These are phyloP conservation scores for Drosophila mauritiana DNA, from an alignment of 1,140 invertebrate genomes.

Conservation along the genomic window DNA sequence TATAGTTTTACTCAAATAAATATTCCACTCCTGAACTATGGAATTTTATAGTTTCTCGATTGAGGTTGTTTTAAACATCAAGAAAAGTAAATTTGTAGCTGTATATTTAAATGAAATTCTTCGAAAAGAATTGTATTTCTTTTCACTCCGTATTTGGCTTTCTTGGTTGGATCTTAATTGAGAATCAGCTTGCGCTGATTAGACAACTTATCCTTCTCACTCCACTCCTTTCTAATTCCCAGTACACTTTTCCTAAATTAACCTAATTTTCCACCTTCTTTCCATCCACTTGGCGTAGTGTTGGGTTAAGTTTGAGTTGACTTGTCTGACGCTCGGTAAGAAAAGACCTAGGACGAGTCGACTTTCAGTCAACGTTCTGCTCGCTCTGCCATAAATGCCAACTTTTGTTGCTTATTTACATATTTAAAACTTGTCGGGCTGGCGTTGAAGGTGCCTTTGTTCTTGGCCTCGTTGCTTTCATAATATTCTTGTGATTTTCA, in stretches of 20 bases:
- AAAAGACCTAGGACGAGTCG: conserved; percentile 65
- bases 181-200: conserved; percentile 30
- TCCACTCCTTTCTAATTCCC: neutral
- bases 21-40: no score
- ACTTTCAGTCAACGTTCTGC: conserved; percentile 53
- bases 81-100: no score
- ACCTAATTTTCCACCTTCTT: conserved; percentile 21
- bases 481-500: conserved; percentile 71
- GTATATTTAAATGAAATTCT: no score
- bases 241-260: conserved; percentile 27
- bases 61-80: no score
- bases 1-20: neutral
- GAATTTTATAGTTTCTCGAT: no score
- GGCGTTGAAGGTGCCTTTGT: conserved; percentile 37
- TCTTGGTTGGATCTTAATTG: conserved; percentile 1
- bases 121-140: neutral
- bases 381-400: conserved; percentile 51
- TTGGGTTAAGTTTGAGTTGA: conserved; percentile 61
- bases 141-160: no score
- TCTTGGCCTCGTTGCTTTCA: conserved; percentile 39
- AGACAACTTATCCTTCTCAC: conserved; percentile 1
- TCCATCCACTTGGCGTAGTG: conserved; percentile 19
- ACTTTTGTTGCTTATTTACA: conserved; percentile 80
- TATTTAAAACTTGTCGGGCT: conserved; percentile 68
- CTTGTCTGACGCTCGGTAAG: conserved; percentile 53